A percentile compares a stretch with the other conserved stretches of the same genome.
Evolutionary conservation across 2,113 vertebrate species (phyloP).

Genomic region (Vulpes ferrilata): DNA sequence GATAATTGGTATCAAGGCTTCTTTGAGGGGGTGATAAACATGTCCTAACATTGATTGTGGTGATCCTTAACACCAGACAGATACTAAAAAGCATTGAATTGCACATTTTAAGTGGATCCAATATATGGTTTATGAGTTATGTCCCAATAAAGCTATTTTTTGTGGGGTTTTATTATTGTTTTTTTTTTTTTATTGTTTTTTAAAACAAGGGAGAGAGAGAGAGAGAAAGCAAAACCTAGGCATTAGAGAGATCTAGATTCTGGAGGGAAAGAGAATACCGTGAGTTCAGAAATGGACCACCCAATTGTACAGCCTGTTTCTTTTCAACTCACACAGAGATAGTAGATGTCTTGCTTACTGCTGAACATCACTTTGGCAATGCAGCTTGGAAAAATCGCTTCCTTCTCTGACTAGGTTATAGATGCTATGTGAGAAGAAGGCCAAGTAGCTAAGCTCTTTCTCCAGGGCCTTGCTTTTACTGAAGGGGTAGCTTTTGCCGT

Average conservation of each 20-base stretch:
- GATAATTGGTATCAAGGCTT: neutral
- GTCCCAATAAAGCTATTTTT: neutral
- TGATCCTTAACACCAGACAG: neutral
- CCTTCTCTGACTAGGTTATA: neutral
- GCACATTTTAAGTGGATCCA: neutral
- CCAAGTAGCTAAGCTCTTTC: neutral
- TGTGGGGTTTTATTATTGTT: too few relatives aligned
- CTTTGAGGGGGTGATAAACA: neutral
- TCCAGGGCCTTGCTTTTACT: neutral
- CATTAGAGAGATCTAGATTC: neutral
- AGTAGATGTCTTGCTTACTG: neutral
- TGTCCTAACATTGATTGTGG: neutral
- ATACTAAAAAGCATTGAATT: neutral
- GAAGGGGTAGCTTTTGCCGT: neutral
- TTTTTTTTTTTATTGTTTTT: too few relatives aligned
- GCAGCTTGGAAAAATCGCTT: constrained; percentile 45
- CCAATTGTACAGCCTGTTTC: neutral
- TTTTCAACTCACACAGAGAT: neutral
- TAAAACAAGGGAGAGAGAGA: neutral
- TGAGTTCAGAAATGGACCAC: too few relatives aligned
- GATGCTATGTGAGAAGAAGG: neutral
- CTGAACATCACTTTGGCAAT: neutral
- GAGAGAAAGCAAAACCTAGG: neutral
- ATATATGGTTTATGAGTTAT: neutral
- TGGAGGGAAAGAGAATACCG: neutral